phyloP scores from a whole-genome alignment of 2,113 vertebrate species.

The Ellobius talpinus region DNA sequence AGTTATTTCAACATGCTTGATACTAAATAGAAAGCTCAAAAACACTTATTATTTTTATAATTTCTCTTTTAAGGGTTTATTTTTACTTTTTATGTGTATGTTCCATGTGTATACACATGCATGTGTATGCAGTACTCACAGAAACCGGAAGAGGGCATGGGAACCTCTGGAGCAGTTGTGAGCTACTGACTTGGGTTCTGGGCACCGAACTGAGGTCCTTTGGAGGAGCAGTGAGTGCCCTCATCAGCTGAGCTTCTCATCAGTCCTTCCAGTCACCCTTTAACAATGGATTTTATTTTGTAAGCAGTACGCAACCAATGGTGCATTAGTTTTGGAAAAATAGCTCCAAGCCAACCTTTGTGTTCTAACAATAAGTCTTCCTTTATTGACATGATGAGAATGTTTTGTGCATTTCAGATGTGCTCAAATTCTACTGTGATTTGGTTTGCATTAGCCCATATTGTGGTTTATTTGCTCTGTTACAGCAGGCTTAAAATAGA shows the following conservation, averaged over 20 bases:
- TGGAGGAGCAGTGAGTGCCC: not conserved
- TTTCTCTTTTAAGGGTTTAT: not conserved
- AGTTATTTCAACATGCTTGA: not conserved
- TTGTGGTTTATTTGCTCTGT: slow-evolving; percentile 64
- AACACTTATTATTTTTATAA: not conserved
- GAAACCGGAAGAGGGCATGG: not conserved
- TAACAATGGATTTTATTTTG: slow-evolving; percentile 54
- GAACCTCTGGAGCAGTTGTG: not conserved
- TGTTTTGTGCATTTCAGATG: slow-evolving; percentile 46
- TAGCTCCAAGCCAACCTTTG: not conserved
- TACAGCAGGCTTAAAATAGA: slow-evolving; percentile 56
- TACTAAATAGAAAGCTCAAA: not conserved
- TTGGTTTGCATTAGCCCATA: slow-evolving; percentile 49
- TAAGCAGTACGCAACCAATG: slow-evolving; percentile 65
- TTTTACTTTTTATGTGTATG: not conserved
- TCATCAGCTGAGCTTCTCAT: not conserved
- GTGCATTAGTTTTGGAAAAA: slow-evolving; percentile 17
- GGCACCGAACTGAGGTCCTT: not conserved
- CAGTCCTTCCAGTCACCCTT: not conserved
- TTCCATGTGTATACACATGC: not conserved
- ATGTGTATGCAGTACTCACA: not conserved
- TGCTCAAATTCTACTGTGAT: not conserved
- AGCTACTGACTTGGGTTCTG: not conserved
- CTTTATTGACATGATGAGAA: slow-evolving; percentile 33
- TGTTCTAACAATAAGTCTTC: slow-evolving; percentile 20